Base-by-base conservation (phyloP, 2,113 vertebrate species). In the Pyxicephalus adspersus region DNA sequence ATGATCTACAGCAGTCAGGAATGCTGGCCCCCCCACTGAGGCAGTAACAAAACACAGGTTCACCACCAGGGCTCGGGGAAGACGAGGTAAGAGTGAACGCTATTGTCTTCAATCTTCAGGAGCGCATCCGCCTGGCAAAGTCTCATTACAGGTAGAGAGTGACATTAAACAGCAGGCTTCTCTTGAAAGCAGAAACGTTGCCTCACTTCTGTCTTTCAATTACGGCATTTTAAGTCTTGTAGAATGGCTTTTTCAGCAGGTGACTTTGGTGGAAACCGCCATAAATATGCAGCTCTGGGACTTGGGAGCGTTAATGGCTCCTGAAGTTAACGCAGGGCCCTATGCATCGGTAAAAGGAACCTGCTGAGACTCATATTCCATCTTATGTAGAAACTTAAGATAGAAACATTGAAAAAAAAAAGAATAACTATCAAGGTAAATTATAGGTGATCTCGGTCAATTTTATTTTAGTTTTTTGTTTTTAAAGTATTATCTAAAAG, bases 171-270 rank as follows among this genome's bases (percentile, higher is more conserved):
- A 77, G 76, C 76, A 61, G 76, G 76, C n/a, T 65, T 16, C 63
- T 31, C 63, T 15, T 65, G 63, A 38, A 77, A 50, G 64, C 51
- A n/a, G 61, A 77, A 34, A 77, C 76, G 34, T 54, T 34, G 25
- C 54, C 76, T 55, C 45, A 31, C 76, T 77, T 52, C 74, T 52
- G 20, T 77, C 74, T 77, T 64, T 77, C 76, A 77, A 65, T 77
- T 65, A 65, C 76, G 11, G 63, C 25, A 34, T 77, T 77, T 77
- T 66, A 77, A 31, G 50, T 54, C 63, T 3, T n/a, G 2, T 3
- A 25, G 26, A 77, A 66, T 65, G 63, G 65, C 26, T 63, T 66
- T 73, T 77, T 8, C 61, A 65, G 76, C 76, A 77, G 76, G 63
- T 66, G 63, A 77, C 61, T 54, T 52, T 66, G 45, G 61, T 22